These are phyloP conservation scores for Alsophila aescularia DNA, from an alignment of 2,888 invertebrate genomes.

Conservation along the genomic window DNA sequence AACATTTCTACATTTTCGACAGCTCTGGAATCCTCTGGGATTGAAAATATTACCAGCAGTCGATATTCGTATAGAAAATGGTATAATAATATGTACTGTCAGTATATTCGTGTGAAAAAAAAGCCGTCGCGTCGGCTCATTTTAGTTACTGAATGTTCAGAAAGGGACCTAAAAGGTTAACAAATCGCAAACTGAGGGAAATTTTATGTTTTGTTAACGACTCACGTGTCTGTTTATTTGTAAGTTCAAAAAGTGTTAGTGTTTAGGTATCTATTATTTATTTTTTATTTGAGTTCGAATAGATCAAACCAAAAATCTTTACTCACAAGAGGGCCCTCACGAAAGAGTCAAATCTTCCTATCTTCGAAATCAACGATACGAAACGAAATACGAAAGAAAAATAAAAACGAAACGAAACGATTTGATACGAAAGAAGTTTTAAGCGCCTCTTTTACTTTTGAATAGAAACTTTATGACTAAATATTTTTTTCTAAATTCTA, in stretches of 20 bases:
- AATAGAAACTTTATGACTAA: background rate
- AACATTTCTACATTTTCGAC: constrained; percentile 25
- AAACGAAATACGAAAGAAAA: background rate
- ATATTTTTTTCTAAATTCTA: background rate
- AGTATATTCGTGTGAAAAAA: too few species aligned
- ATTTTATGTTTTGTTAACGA: background rate
- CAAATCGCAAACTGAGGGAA: background rate
- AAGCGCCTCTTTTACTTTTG: constrained; percentile 4
- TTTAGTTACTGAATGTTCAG: background rate
- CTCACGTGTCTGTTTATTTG: background rate
- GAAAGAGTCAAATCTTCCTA: too few species aligned
- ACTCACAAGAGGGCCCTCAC: too few species aligned
- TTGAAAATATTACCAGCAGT: constrained; percentile 16
- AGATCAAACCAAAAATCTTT: too few species aligned
- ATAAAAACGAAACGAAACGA: background rate
- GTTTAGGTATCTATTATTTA: too few species aligned
- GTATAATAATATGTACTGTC: too few species aligned
- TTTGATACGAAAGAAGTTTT: constrained; percentile 1
- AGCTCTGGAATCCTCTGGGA: constrained; percentile 7
- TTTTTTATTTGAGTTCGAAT: too few species aligned
- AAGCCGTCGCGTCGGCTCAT: background rate
- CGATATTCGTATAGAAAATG: constrained; percentile 13
- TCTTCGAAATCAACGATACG: too few species aligned
- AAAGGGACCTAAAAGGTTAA: background rate
- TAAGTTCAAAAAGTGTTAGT: background rate